A percentile compares a stretch with the other conserved stretches of the same genome.
Conservation (phyloP, 2,797 vertebrate genomes). For the Sylvilagus floridanus region DNA sequence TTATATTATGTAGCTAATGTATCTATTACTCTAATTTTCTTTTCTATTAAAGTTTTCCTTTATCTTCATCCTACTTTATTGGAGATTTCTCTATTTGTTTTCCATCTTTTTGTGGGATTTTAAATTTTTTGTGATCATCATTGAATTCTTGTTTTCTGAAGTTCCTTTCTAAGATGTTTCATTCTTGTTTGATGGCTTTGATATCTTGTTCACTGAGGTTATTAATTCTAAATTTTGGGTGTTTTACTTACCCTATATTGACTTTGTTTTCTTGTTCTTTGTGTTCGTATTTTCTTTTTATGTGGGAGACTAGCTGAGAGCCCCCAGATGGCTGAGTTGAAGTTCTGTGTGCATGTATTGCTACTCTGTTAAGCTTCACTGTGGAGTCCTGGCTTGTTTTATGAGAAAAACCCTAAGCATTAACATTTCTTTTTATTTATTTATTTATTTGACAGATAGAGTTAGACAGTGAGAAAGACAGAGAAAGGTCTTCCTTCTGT, state of each 20-base stretch:
- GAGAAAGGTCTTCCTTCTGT: too few species aligned
- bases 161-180: background rate
- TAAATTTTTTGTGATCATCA: background rate
- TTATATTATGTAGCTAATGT: background rate
- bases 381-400: background rate
- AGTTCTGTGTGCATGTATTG: background rate
- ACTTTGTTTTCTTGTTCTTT: background rate
- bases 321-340: background rate
- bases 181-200: constrained; percentile 40
- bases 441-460: background rate
- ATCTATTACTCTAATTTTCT: background rate
- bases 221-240: background rate
- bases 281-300: background rate
- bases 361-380: background rate
- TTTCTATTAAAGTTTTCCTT: background rate
- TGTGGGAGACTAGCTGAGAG: background rate
- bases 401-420: background rate
- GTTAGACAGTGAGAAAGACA: too few species aligned
- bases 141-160: constrained; percentile 11
- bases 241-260: background rate
- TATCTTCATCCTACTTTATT: constrained; percentile 11
- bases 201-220: constrained; percentile 34
- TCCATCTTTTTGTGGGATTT: background rate
- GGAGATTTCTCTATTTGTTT: background rate
- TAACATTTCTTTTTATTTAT: background rate